Percentiles rank a stretch among this genome's conserved stretches.
Evolutionary conservation across 2,113 vertebrate species (phyloP).

Genomic region (Mus pahari): DNA sequence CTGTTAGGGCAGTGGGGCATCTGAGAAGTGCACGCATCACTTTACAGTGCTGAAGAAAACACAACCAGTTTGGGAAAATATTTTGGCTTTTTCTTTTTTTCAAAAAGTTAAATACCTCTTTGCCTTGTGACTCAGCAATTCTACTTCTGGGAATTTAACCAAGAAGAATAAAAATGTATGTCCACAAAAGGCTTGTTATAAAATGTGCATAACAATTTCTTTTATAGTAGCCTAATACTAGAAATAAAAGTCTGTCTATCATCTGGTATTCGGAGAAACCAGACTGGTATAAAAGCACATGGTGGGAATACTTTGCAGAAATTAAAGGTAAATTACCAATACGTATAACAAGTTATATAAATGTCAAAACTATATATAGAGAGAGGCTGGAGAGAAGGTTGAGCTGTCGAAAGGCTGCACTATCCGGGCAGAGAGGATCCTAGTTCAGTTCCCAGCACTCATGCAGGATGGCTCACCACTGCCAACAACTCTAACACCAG

Average conservation of each 20-base stretch:
- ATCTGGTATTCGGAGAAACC: neutral
- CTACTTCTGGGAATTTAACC: slow-evolving; percentile 33
- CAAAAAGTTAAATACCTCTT: neutral
- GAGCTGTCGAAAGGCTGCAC: neutral
- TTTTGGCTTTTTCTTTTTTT: neutral
- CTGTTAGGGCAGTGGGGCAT: neutral
- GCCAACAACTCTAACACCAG: neutral
- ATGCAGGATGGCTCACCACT: neutral
- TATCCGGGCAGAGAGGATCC: neutral
- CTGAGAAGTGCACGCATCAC: neutral
- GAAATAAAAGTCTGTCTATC: slow-evolving; percentile 32
- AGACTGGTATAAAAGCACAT: slow-evolving; percentile 1
- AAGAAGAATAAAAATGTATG: slow-evolving; percentile 61
- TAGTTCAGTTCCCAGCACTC: neutral
- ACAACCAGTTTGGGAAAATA: slow-evolving; percentile 19
- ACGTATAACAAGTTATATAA: neutral
- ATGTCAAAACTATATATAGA: slow-evolving; percentile 20
- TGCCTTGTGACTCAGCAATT: slow-evolving; percentile 44
- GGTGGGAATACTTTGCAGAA: slow-evolving; percentile 30
- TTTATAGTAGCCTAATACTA: slow-evolving; percentile 50
- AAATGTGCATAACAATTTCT: slow-evolving; percentile 44
- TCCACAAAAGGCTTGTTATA: slow-evolving; percentile 39
- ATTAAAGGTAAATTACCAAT: slow-evolving; percentile 4
- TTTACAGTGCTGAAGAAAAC: slow-evolving; percentile 22
- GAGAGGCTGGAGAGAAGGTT: neutral